phyloP scores from a whole-genome alignment of 2,797 vertebrate genomes.

The Nasua narica region DNA sequence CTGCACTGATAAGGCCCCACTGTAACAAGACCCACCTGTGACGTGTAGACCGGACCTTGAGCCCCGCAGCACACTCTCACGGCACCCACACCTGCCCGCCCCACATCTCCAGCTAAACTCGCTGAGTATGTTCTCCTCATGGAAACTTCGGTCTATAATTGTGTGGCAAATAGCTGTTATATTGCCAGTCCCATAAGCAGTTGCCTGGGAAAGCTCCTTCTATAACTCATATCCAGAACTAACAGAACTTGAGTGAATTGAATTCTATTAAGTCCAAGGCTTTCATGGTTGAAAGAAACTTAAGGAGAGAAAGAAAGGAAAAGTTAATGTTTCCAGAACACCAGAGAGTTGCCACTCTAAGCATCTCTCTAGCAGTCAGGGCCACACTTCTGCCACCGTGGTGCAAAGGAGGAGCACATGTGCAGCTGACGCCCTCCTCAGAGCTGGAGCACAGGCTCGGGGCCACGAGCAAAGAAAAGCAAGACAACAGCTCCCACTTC shows the following conservation, averaged over 20 bases:
- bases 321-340: slow-evolving; percentile 37
- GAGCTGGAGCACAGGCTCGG: not conserved
- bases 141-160: slow-evolving; percentile 15
- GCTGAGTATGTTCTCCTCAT: not conserved
- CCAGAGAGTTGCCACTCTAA: not conserved
- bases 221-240: slow-evolving; percentile 53
- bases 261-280: slow-evolving; percentile 50
- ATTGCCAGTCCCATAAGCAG: not conserved
- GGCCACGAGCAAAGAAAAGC: not conserved
- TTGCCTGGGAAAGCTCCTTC: slow-evolving; percentile 53
- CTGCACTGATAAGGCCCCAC: not conserved
- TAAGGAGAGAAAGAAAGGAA: slow-evolving; percentile 16
- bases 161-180: slow-evolving; percentile 21
- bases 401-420: not conserved
- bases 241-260: slow-evolving; percentile 65
- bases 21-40: not conserved
- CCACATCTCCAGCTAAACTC: not conserved
- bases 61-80: accelerated
- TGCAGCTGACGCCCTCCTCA: not conserved
- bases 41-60: accelerated
- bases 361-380: not conserved
- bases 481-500: not conserved
- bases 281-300: slow-evolving; percentile 60
- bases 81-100: not conserved
- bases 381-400: not conserved